Evolutionary conservation across 2,797 vertebrate genomes (phyloP).

Genomic region (Halcyon chelicuti): DNA sequence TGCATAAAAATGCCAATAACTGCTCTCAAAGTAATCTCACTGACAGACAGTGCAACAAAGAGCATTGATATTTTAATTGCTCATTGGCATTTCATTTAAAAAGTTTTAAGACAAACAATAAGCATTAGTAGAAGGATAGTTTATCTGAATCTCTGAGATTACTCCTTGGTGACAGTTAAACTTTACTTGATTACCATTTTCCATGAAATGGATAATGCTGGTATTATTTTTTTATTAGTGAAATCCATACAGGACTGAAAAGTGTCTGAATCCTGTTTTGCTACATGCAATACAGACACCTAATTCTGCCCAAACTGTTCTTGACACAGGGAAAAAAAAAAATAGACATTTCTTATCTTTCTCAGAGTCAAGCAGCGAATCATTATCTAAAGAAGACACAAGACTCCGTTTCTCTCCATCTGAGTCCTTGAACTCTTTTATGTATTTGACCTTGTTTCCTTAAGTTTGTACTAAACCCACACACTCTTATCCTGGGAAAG

Average conservation of each 20-base stretch:
- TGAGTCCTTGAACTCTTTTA: neutral
- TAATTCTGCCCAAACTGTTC: neutral
- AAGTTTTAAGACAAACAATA: neutral
- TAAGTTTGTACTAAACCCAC: neutral
- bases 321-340: neutral
- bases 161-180: neutral
- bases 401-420: neutral
- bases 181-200: neutral
- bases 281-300: neutral
- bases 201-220: neutral
- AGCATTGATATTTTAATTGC: neutral
- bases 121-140: neutral
- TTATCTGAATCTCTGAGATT: neutral
- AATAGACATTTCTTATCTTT: neutral
- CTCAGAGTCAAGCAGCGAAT: neutral
- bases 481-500: neutral
- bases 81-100: neutral
- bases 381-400: neutral
- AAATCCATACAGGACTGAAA: neutral
- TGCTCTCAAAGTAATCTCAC: neutral
- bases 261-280: rapidly evolving
- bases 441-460: neutral
- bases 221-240: neutral
- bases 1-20: neutral
- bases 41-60: neutral